Evolutionary conservation across 1,140 invertebrate genomes (phyloP).

Genomic region (Drosophila littoralis): DNA sequence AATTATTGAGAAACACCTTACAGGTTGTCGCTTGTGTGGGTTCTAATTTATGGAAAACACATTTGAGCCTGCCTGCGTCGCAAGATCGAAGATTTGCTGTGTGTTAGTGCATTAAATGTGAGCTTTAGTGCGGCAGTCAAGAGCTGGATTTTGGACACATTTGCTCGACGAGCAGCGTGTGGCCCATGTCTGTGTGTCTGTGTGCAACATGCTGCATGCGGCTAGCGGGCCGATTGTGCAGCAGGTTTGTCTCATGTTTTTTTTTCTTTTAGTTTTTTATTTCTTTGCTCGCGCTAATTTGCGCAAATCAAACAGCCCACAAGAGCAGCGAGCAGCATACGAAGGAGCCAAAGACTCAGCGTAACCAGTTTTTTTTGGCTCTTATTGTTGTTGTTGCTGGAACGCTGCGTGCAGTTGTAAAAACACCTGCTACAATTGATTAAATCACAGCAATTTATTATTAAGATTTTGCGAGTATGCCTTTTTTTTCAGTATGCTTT

Average conservation of each 20-base stretch:
- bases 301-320: slow-evolving; percentile 72
- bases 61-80: slow-evolving; percentile 18
- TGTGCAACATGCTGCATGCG: slow-evolving; percentile 47
- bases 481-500: not conserved
- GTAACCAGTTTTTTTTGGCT: slow-evolving; percentile 58
- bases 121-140: slow-evolving; percentile 27
- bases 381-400: slow-evolving; percentile 11
- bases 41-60: slow-evolving; percentile 36
- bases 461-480: slow-evolving; percentile 42
- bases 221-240: slow-evolving; percentile 31
- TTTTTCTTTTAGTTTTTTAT: slow-evolving; percentile 32
- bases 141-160: slow-evolving; percentile 32
- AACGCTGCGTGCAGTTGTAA: slow-evolving; percentile 62
- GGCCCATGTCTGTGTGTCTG: not conserved
- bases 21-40: slow-evolving; percentile 28
- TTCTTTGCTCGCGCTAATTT: slow-evolving; percentile 69
- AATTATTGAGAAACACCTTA: slow-evolving; percentile 8
- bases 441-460: slow-evolving; percentile 79
- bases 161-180: slow-evolving; percentile 6
- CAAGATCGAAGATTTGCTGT: slow-evolving; percentile 20
- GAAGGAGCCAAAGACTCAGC: slow-evolving; percentile 27
- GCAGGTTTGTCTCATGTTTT: slow-evolving; percentile 33
- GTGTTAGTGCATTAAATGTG: slow-evolving; percentile 31
- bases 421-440: slow-evolving; percentile 82
- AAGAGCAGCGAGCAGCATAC: slow-evolving; percentile 36